These are phyloP conservation scores for Cheilosia urbana DNA, from an alignment of 2,888 invertebrate species.

Conservation along the genomic window DNA sequence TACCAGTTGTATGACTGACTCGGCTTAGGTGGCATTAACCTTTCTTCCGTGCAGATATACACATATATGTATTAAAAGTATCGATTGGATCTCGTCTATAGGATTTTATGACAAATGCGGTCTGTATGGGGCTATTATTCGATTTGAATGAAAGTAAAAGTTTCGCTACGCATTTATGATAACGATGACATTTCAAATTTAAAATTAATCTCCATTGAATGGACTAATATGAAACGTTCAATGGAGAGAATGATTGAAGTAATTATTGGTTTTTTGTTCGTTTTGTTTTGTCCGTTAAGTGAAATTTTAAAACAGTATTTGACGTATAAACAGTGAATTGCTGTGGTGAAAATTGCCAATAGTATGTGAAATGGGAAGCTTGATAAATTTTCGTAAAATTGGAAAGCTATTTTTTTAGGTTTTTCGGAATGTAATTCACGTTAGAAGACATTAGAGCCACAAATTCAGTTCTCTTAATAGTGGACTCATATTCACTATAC, in stretches of 20 bases:
- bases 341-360: neutral
- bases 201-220: conserved; percentile 46
- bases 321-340: neutral
- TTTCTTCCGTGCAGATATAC: conserved; percentile 37
- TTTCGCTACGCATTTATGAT: conserved; percentile 32
- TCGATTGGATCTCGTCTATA: conserved; percentile 15
- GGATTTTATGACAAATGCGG: conserved; percentile 41
- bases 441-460: too few species aligned
- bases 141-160: conserved; percentile 65
- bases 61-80: neutral
- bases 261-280: conserved; percentile 1
- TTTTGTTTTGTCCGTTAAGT: conserved; percentile 23
- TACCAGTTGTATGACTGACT: conserved; percentile 28
- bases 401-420: too few species aligned
- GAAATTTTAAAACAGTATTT: neutral
- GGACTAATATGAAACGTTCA: neutral
- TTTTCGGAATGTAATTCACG: too few species aligned
- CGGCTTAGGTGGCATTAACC: conserved; percentile 44
- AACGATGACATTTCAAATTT: conserved; percentile 47
- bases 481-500: too few species aligned
- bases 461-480: too few species aligned
- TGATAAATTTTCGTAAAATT: too few species aligned
- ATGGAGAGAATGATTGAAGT: conserved; percentile 32
- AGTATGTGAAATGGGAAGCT: too few species aligned
- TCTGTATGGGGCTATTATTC: conserved; percentile 34